Evolutionary conservation across 2,888 invertebrate species (phyloP).

Genomic region (Cepaea hortensis): DNA sequence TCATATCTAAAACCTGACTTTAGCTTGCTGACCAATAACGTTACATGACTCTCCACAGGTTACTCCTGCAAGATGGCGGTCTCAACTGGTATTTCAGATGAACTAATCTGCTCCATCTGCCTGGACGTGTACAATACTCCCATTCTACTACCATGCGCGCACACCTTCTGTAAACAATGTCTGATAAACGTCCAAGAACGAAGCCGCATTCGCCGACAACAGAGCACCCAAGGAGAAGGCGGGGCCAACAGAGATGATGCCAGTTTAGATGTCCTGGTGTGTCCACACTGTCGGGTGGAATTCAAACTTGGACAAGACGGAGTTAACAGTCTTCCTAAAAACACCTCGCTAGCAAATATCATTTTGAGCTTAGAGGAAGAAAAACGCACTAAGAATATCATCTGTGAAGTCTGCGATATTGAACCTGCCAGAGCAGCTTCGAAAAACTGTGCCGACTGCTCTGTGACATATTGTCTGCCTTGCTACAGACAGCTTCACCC

Average conservation of each 20-base stretch:
- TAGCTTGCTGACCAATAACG: too few relatives aligned
- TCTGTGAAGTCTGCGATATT: conserved; percentile 51
- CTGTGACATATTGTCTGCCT: conserved; percentile 46
- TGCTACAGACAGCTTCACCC: conserved; percentile 53
- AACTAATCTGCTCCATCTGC: conserved; percentile 53
- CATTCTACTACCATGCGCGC: conserved; percentile 51
- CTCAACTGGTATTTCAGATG: conserved; percentile 47
- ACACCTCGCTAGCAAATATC: conserved; percentile 51
- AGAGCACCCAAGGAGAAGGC: neutral
- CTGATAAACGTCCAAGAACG: conserved; percentile 47
- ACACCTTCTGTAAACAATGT: conserved; percentile 53
- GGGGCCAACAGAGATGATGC: neutral
- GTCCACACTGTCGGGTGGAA: conserved; percentile 48
- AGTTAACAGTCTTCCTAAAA: conserved; percentile 47
- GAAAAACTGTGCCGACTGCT: conserved; percentile 51
- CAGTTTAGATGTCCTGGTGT: conserved; percentile 16
- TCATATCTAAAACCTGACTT: too few relatives aligned
- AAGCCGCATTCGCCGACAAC: conserved; percentile 25
- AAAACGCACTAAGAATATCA: conserved; percentile 22
- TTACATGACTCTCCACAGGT: too few relatives aligned
- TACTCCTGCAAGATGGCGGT: conserved; percentile 47
- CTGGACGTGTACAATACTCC: conserved; percentile 52
- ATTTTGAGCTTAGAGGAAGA: conserved; percentile 52
- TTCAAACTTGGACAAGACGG: conserved; percentile 49
- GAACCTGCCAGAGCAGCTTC: conserved; percentile 49